Conservation (phyloP, 2,113 vertebrate genomes). For the Callocephalon fimbriatum region DNA sequence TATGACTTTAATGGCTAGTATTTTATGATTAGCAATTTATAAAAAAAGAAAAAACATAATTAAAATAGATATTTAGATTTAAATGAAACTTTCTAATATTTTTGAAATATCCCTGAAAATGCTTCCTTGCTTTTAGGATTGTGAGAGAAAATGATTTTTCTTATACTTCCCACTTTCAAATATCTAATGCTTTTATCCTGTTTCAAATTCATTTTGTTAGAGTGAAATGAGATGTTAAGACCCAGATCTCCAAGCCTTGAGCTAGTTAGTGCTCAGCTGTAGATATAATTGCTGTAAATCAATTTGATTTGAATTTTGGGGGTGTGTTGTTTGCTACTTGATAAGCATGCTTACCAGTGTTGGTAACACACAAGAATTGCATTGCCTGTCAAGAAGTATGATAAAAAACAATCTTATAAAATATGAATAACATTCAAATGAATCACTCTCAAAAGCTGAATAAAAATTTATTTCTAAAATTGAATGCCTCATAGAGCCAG, state of each 20-base stretch:
- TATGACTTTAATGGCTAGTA: slow-evolving; percentile 76
- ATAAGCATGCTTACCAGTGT: slow-evolving; percentile 46
- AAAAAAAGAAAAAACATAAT: slow-evolving; percentile 54
- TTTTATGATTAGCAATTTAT: slow-evolving; percentile 83
- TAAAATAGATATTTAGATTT: slow-evolving; percentile 84
- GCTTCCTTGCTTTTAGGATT: slow-evolving; percentile 80
- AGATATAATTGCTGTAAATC: slow-evolving; percentile 4
- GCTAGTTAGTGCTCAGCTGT: slow-evolving; percentile 44
- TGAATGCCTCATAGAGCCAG: slow-evolving; percentile 67
- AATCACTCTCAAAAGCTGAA: slow-evolving; percentile 34
- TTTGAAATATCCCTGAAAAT: slow-evolving; percentile 79
- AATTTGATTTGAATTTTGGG: slow-evolving; percentile 35
- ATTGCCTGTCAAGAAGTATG: slow-evolving; percentile 54
- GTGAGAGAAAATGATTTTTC: slow-evolving; percentile 79
- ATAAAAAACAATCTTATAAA: slow-evolving; percentile 41
- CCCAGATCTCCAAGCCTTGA: slow-evolving; percentile 19
- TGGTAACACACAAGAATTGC: slow-evolving; percentile 23
- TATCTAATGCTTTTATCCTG: slow-evolving; percentile 72
- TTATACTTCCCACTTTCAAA: slow-evolving; percentile 73
- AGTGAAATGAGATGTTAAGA: slow-evolving; percentile 37
- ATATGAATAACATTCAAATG: slow-evolving; percentile 38
- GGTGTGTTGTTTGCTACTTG: slow-evolving; percentile 22
- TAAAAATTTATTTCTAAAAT: slow-evolving; percentile 64
- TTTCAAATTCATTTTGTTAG: slow-evolving; percentile 63
- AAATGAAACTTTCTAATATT: slow-evolving; percentile 83